These are phyloP conservation scores for Meleagris gallopavo DNA, from an alignment of 2,113 vertebrate species.

Conservation along the genomic window DNA sequence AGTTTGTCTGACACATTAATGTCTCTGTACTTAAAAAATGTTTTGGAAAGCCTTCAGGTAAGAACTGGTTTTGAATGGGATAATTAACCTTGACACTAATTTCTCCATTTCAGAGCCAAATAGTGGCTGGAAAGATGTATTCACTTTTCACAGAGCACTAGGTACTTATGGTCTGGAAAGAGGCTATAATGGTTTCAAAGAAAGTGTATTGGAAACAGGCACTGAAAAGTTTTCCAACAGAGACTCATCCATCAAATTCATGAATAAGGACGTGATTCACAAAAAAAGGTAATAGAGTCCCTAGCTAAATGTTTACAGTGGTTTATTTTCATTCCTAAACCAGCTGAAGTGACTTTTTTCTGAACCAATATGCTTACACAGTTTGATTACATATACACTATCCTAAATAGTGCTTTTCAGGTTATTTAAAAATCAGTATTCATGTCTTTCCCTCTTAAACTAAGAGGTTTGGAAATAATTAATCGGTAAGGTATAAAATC, in stretches of 20 bases:
- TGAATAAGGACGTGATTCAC: constrained; percentile 14
- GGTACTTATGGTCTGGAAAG: constrained; percentile 60
- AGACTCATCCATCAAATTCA: constrained; percentile 30
- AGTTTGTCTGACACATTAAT: constrained; percentile 47
- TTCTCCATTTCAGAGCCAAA: constrained; percentile 66
- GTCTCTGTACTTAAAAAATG: constrained; percentile 57
- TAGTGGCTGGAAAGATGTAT: constrained; percentile 53
- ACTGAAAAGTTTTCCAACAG: constrained; percentile 32
- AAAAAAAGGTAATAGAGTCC: neutral
- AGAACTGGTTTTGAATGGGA: constrained; percentile 59
- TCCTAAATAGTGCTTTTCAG: neutral
- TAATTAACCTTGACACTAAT: constrained; percentile 75
- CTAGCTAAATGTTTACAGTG: neutral
- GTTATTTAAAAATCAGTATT: neutral
- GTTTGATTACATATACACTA: neutral
- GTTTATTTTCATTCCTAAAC: constrained; percentile 4
- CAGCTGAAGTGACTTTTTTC: neutral
- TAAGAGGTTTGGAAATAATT: neutral
- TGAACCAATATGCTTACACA: neutral
- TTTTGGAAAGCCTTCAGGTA: constrained; percentile 72
- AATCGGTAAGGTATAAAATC: neutral
- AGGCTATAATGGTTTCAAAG: constrained; percentile 33
- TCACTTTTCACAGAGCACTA: constrained; percentile 65
- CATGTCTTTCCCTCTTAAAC: neutral
- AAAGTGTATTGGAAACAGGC: constrained; percentile 39